Base-by-base conservation (phyloP, 2,797 vertebrate genomes). In the Ispidina lecontei region DNA sequence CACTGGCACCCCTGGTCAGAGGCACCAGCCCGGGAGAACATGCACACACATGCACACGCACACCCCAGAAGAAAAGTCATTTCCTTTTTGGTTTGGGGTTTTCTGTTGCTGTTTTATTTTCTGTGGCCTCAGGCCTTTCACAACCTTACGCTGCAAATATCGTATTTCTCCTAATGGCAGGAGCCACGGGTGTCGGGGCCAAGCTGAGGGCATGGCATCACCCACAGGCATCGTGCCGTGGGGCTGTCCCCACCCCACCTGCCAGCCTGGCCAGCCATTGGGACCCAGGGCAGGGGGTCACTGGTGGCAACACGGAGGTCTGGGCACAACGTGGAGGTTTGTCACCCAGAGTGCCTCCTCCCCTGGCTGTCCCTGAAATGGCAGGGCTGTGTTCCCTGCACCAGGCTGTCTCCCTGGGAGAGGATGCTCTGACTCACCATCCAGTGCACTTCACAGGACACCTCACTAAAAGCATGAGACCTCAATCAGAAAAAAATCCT, bases 141-240 rank as follows among this genome's bases (percentile, higher is more conserved):
- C 81, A 86, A 81, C 56, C 55, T 52, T 9, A 20, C 3, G 4
- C 56, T 47, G 59, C 51, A 47, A 63, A 70, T 33, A 8, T 52
- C 62, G 52, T 68, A 63, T 65, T 88, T 76, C 93, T 74, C 69
- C 92, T 76, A 90, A 29, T 1, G 31, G 77, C 77, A 22, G 75
- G 89, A 67, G 67, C 81, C 2, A 2, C 4, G 25, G 1, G 70
- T 4, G 3, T 14, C n/a, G 0, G 21, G 55, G 67, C 46, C 4
- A 12, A 51, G 58, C 62, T 37, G 1, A 0, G 3, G 39, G 3
- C 69, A 14, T 2, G 0, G 39, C 1, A 3, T 12, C 4, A 0
- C n/a, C 56, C 70, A 3, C 28, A 1, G 9, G 25, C 37, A 0
- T 2, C 2, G 5, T 14, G 51, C 23, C 16, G 2, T 2, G 39